Evolutionary conservation across 2,888 invertebrate species (phyloP).

Genomic region (Poecilobothrus nobilitatus): DNA sequence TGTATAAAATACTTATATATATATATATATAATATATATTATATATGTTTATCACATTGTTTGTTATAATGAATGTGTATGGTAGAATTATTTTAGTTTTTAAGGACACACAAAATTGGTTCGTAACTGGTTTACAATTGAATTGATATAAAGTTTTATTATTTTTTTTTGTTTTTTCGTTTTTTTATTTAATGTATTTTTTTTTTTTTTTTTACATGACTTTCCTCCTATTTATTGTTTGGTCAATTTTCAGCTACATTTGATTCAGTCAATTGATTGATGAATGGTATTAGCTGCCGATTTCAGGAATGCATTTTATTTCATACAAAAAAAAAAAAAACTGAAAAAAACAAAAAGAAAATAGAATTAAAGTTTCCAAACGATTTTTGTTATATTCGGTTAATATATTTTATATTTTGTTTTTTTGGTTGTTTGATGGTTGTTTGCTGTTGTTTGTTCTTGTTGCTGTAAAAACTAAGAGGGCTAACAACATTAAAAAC

Average conservation of each 20-base stretch:
- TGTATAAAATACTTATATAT: no score
- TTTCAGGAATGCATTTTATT: constrained; percentile 1
- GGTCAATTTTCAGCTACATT: constrained; percentile 26
- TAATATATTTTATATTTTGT: background rate
- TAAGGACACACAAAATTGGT: background rate
- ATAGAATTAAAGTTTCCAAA: no score
- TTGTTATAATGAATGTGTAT: no score
- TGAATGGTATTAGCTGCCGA: constrained; percentile 20
- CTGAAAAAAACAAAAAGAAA: no score
- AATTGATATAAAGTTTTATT: background rate
- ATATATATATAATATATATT: no score
- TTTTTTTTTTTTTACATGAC: background rate
- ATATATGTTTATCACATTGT: no score
- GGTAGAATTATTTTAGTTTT: no score
- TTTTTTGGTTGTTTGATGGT: background rate
- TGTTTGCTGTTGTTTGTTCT: background rate
- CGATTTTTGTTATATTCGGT: no score
- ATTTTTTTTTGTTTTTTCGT: no score
- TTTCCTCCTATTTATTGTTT: background rate
- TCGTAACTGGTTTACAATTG: background rate
- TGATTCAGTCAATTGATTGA: constrained; percentile 24
- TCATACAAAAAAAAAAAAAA: background rate
- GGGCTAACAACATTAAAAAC: no score
- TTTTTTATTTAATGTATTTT: background rate
- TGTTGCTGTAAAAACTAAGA: no score